Conservation (phyloP, 2,113 vertebrate genomes). For the Chaenogobius annularis region DNA sequence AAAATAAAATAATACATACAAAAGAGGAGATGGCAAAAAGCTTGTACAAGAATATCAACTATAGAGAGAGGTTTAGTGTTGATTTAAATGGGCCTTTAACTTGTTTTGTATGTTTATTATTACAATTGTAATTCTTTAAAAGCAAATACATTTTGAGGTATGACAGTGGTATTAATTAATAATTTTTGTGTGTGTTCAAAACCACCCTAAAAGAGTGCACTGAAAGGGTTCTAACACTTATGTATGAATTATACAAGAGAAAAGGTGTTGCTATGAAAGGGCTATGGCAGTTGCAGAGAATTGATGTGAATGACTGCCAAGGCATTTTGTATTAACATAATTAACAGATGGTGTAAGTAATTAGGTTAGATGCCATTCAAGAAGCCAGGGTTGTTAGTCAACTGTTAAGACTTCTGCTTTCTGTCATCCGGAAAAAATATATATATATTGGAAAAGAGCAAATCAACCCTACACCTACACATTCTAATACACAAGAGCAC, state of each 20-base stretch:
- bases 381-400: constrained; percentile 71
- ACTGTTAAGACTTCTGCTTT: constrained; percentile 65
- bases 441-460: constrained; percentile 61
- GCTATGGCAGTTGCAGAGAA: constrained; percentile 65
- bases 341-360: constrained; percentile 81
- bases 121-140: too few species aligned
- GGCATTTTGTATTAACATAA: constrained; percentile 77
- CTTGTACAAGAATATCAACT: too few species aligned
- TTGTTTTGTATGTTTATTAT: too few species aligned
- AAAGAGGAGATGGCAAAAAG: too few species aligned
- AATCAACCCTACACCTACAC: constrained; percentile 67
- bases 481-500: constrained; percentile 49
- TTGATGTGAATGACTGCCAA: constrained; percentile 69
- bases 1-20: too few species aligned
- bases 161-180: constrained; percentile 14
- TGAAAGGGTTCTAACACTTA: constrained; percentile 49
- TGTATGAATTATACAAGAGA: constrained; percentile 51
- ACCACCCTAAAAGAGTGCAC: constrained; percentile 15
- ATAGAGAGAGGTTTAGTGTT: too few species aligned
- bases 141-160: constrained; percentile 9
- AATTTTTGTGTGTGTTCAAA: neutral
- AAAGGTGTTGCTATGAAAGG: constrained; percentile 41
- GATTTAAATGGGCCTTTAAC: too few species aligned
- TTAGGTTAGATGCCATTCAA: constrained; percentile 76
- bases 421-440: constrained; percentile 58